Base-by-base conservation (phyloP, 2,113 vertebrate genomes). In the Salvelinus alpinus region DNA sequence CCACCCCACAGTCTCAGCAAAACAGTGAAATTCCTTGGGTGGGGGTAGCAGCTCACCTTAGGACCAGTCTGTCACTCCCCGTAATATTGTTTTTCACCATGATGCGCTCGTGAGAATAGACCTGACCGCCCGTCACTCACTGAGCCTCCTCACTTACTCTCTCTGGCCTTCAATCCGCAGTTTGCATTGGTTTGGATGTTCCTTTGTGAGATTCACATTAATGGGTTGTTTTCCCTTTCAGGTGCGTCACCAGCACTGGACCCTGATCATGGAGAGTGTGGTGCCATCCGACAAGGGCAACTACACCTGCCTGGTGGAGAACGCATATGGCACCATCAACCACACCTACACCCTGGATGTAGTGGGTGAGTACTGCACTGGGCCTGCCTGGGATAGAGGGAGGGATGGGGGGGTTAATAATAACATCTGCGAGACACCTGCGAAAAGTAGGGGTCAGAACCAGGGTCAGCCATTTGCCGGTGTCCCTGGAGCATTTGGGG, bases 301-400 rank as follows among this genome's bases (percentile, higher is more conserved):
- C 90, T 99, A 99, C 71, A 99, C 98, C 3, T 99, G 98, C 1
- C 87, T 98, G n/a, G 96, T 99, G 80, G 95, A 98, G 85, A 99
- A 99, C 13, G 92, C 94, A 71, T 95, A 94, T 0, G 98, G 98
- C 0, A 90, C 95, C 90, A 98, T 99, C 92, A 99, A 98, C 75
- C 98, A 99, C 91, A 99, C 97, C 0, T 99, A 99, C 91, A 97
- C 97, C 65, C 93, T 99, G 0, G 97, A 99, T 0, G 98, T 99
- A 59, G 96, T 99, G 0, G 98, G 98, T 99, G 71, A 99, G 97
- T 93, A 54, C 38, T 20, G 64, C 12, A 12, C 64, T 22, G 22
- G 24, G 22, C 22, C 24, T 65, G 22, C 7, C 27, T 18, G 51
- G 51, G 60, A 54, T 11, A 11, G 38, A 22, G 16, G 71, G 1